Conservation (phyloP, 1,140 invertebrate genomes). For the Pachyrhynchus sulphureomaculatus region DNA sequence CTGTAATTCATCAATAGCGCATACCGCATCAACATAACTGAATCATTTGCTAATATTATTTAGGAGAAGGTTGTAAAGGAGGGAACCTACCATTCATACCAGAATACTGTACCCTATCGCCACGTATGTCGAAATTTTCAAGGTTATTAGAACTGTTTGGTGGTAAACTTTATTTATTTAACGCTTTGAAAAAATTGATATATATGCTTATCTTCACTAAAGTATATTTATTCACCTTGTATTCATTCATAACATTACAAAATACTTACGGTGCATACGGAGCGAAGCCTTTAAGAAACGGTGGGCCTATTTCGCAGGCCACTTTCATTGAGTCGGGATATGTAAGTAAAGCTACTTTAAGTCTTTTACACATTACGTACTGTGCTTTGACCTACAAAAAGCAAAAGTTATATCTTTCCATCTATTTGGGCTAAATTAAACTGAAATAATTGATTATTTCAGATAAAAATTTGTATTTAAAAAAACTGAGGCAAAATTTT, state of each 20-base stretch:
- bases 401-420: conserved; percentile 28
- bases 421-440: not conserved
- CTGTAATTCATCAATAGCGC: no score
- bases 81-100: no score
- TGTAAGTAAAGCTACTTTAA: conserved; percentile 49
- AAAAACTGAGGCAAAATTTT: conserved; percentile 2
- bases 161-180: no score
- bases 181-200: no score
- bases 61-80: no score
- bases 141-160: no score
- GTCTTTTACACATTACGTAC: conserved; percentile 48
- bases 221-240: no score
- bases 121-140: no score
- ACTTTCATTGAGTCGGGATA: conserved; percentile 67
- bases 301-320: conserved; percentile 62
- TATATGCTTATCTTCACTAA: not conserved
- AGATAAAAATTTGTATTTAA: not conserved
- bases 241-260: no score
- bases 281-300: conserved; percentile 57
- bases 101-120: no score
- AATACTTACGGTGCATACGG: conserved; percentile 55
- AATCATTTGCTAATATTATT: no score
- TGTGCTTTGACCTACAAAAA: conserved; percentile 46
- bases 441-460: not conserved
- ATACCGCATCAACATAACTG: no score